Evolutionary conservation across 2,113 vertebrate species (phyloP).

Genomic region (Leptosomus discolor): DNA sequence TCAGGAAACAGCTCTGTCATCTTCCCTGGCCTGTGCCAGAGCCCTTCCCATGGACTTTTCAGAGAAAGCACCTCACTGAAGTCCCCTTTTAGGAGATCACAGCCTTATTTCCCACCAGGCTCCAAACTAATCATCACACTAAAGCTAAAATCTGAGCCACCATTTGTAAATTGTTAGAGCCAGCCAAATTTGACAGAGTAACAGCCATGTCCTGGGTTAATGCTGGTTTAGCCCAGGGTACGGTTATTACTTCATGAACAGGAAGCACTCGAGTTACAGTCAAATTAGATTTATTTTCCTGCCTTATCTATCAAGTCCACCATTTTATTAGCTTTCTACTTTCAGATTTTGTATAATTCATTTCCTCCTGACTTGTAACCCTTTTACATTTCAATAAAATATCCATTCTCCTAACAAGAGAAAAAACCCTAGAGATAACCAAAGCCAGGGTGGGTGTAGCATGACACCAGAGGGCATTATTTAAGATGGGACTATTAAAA

Average conservation of each 20-base stretch:
- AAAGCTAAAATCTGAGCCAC: conserved; percentile 40
- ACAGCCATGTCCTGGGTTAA: conserved; percentile 1
- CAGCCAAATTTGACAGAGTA: conserved; percentile 29
- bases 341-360: conserved; percentile 6
- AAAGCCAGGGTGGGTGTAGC: neutral
- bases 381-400: conserved; percentile 11
- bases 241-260: conserved; percentile 7
- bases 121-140: conserved; percentile 22
- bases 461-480: neutral
- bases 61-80: neutral
- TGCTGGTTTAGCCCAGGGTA: neutral
- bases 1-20: neutral
- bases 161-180: conserved; percentile 36
- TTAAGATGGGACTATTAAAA: neutral
- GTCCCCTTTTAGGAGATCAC: neutral
- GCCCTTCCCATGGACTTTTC: neutral
- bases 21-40: neutral
- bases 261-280: conserved; percentile 39
- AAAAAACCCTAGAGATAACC: neutral
- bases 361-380: conserved; percentile 14
- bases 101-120: neutral
- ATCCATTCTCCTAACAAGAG: neutral
- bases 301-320: conserved; percentile 5
- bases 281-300: conserved; percentile 51
- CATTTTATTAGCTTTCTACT: conserved; percentile 35